Evolutionary conservation across 1,140 invertebrate species (phyloP).

Genomic region (Nylanderia fulva): DNA sequence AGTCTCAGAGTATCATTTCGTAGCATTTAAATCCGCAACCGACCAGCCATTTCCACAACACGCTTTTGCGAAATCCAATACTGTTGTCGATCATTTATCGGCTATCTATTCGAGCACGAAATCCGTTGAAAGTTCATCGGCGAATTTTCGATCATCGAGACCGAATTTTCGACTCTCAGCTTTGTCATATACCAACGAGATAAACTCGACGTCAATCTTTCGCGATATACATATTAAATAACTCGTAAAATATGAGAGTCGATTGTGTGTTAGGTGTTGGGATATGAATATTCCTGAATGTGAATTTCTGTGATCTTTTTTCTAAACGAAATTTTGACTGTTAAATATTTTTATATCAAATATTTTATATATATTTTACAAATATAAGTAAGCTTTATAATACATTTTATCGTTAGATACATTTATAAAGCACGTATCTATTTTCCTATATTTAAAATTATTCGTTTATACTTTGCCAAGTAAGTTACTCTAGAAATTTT

Average conservation of each 20-base stretch:
- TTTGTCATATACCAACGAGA: background rate
- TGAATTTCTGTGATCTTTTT: background rate
- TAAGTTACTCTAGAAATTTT: conserved; percentile 7
- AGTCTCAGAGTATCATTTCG: conserved; percentile 28
- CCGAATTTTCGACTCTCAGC: background rate
- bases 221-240: background rate
- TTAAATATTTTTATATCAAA: conserved; percentile 6
- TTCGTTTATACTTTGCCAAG: background rate
- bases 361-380: background rate
- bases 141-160: conserved; percentile 43
- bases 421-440: too few species aligned
- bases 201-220: conserved; percentile 21
- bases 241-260: background rate
- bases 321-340: background rate
- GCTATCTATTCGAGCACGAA: background rate
- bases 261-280: too few species aligned
- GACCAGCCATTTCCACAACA: background rate
- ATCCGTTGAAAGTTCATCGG: conserved; percentile 66
- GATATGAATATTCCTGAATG: background rate
- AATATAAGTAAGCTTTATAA: background rate
- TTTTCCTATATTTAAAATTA: background rate
- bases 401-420: too few species aligned
- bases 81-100: conserved; percentile 61
- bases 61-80: conserved; percentile 26
- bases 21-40: conserved; percentile 26